These are phyloP conservation scores for Cryptocephalus primarius DNA, from an alignment of 2,888 invertebrate species.

Conservation along the genomic window DNA sequence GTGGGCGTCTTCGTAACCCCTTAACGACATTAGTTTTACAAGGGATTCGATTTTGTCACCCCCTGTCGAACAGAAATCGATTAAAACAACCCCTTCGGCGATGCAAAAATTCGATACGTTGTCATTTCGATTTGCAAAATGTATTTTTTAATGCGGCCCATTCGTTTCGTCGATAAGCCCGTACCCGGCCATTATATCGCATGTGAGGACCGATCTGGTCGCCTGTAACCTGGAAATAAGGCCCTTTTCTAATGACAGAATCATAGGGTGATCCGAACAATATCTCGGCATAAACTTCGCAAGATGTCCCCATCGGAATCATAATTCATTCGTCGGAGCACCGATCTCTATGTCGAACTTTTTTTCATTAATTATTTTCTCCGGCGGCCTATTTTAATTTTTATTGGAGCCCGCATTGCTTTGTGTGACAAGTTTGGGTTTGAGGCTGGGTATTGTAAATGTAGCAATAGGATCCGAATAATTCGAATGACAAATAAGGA, in stretches of 20 bases:
- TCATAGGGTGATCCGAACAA: conserved; percentile 34
- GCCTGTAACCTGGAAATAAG: conserved; percentile 18
- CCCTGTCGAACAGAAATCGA: conserved; percentile 33
- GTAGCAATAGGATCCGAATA: too few species aligned
- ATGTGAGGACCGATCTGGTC: conserved; percentile 13
- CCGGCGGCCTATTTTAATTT: too few species aligned
- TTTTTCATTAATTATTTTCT: too few species aligned
- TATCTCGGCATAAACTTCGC: conserved; percentile 19
- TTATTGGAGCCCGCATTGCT: too few species aligned
- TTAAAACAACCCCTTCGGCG: conserved; percentile 38
- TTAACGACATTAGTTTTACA: conserved; percentile 32
- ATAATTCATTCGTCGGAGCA: too few species aligned
- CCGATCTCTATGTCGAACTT: too few species aligned
- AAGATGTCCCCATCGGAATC: too few species aligned
- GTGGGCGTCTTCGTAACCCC: conserved; percentile 35
- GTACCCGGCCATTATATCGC: conserved; percentile 11
- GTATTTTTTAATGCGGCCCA: conserved; percentile 27
- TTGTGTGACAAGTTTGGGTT: too few species aligned
- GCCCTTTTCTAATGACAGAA: conserved; percentile 35
- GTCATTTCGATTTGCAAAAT: conserved; percentile 36
- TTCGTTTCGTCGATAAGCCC: conserved; percentile 22
- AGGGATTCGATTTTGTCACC: conserved; percentile 31
- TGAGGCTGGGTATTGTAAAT: too few species aligned
- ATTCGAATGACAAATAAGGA: too few species aligned
- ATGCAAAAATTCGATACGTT: conserved; percentile 38